Conservation (phyloP, 2,113 vertebrate genomes). For the Hydrolagus affinis region DNA sequence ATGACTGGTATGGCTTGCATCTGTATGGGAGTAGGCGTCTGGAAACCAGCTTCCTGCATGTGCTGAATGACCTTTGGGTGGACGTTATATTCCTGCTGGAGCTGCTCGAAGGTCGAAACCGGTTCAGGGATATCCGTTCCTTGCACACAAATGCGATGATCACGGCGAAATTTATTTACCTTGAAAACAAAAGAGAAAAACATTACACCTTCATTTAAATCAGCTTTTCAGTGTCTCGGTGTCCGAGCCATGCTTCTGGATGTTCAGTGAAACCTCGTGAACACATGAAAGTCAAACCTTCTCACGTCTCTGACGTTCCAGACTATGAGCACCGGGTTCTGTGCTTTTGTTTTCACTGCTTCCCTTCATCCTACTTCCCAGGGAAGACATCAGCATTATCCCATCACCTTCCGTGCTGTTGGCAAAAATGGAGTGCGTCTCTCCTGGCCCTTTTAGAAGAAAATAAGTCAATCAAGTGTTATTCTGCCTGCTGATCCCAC, state of each 20-base stretch:
- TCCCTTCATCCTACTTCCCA: conserved; percentile 55
- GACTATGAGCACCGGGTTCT: conserved; percentile 60
- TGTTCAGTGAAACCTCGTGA: neutral
- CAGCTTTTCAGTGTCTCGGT: neutral
- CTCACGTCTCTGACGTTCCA: conserved; percentile 73
- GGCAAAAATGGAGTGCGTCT: neutral
- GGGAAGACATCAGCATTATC: conserved; percentile 75
- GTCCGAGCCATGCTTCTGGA: neutral
- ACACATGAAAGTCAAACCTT: conserved; percentile 58
- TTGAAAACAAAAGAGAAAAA: conserved; percentile 40
- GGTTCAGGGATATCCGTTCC: conserved; percentile 86
- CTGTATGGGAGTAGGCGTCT: conserved; percentile 75
- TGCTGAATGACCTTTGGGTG: conserved; percentile 71
- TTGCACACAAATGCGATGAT: conserved; percentile 75
- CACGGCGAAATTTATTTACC: conserved; percentile 72
- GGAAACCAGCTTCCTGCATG: conserved; percentile 68
- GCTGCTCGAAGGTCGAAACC: conserved; percentile 72
- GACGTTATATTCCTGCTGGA: conserved; percentile 73
- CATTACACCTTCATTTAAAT: neutral
- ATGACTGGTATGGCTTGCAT: conserved; percentile 92
- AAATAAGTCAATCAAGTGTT: too few relatives aligned
- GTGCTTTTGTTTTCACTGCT: conserved; percentile 50
- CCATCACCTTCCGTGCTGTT: conserved; percentile 38
- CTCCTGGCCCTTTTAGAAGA: too few relatives aligned
- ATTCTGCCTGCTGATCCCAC: too few relatives aligned